These are phyloP conservation scores for Sthenelais limicola DNA, from an alignment of 2,888 invertebrate species.

Conservation along the genomic window DNA sequence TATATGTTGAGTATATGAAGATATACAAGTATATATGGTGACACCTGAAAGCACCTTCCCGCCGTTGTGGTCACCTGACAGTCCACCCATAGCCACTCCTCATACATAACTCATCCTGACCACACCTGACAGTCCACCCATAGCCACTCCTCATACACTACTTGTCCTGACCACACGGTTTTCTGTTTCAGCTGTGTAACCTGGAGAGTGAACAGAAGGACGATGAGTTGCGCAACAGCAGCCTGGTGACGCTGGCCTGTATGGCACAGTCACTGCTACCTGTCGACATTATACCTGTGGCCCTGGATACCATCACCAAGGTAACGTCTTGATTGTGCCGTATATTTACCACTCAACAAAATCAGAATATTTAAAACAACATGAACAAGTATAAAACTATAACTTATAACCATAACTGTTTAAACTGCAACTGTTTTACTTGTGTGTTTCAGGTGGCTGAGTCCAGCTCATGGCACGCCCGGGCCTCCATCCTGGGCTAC, in stretches of 20 bases:
- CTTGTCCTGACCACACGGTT: background rate
- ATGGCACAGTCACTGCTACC: constrained; percentile 79
- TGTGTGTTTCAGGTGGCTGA: constrained; percentile 62
- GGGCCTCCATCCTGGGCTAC: constrained; percentile 73
- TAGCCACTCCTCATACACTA: background rate
- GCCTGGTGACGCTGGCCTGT: constrained; percentile 79
- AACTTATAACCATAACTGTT: no score
- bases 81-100: no score
- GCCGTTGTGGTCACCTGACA: no score
- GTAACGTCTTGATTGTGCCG: no score
- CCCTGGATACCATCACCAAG: constrained; percentile 76
- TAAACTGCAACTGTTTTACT: background rate
- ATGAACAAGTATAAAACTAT: no score
- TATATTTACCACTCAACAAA: no score
- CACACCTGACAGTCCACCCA: no score
- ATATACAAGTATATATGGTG: no score
- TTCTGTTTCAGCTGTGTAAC: constrained; percentile 77
- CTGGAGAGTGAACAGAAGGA: constrained; percentile 85
- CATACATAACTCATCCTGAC: no score
- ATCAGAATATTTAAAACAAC: no score
- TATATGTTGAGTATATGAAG: no score
- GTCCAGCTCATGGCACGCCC: constrained; percentile 74
- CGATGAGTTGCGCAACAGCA: constrained; percentile 79
- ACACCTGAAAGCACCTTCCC: no score
- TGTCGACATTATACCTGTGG: constrained; percentile 77